Percentiles rank a stretch among this genome's conserved stretches.
Evolutionary conservation across 2,797 vertebrate species (phyloP).

Genomic region (Coregonus ussuriensis): DNA sequence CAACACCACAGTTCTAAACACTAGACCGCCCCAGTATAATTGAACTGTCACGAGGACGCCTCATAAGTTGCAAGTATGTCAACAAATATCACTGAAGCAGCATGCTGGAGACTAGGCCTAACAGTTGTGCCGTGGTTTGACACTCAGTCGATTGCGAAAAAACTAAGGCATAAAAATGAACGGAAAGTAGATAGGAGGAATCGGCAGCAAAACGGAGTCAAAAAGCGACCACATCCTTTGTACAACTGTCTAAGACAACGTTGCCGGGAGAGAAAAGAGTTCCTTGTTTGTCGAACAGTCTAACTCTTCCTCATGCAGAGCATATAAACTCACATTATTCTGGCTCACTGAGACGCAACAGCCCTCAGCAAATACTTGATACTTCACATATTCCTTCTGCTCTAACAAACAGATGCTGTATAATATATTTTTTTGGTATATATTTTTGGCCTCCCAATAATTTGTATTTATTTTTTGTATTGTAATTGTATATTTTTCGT

Average conservation of each 20-base stretch:
- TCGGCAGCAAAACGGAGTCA: not conserved
- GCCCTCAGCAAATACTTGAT: not conserved
- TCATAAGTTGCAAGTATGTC: not conserved
- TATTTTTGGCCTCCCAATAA: not conserved
- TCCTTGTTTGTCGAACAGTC: not conserved
- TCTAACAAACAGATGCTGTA: not conserved
- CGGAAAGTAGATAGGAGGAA: not conserved
- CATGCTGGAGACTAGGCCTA: not conserved
- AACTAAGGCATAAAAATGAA: not conserved
- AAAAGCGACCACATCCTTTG: constrained; percentile 7
- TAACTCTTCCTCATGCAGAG: not conserved
- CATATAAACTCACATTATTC: not conserved
- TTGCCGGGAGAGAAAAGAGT: not conserved
- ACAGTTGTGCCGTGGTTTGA: not conserved
- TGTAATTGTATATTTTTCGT: too few relatives aligned
- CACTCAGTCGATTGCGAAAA: not conserved
- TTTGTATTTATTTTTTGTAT: too few relatives aligned
- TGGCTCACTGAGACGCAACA: not conserved
- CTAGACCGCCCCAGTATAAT: not conserved
- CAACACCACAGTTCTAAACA: not conserved
- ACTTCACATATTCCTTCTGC: not conserved
- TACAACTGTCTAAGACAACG: not conserved
- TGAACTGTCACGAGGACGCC: not conserved
- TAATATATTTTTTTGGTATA: too few relatives aligned
- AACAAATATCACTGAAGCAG: not conserved